Conservation (phyloP, 2,888 invertebrate species). For the Tanaodytes sp. region DNA sequence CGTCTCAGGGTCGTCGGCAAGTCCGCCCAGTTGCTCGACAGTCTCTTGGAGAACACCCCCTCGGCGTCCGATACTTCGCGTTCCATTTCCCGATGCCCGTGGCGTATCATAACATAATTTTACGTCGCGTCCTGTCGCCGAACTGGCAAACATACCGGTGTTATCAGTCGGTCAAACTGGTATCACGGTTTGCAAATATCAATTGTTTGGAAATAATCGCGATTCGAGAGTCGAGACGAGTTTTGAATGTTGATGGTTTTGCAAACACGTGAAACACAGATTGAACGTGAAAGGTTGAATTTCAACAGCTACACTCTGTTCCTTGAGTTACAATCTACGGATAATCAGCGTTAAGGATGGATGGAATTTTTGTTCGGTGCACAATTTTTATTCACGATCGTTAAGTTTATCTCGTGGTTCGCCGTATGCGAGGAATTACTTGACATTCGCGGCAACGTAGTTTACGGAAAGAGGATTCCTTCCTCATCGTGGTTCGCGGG, state of each 20-base stretch:
- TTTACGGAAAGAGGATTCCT: conserved; percentile 55
- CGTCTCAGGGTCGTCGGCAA: conserved; percentile 71
- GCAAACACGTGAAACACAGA: too few species aligned
- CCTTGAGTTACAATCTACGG: too few species aligned
- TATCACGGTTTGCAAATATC: too few species aligned
- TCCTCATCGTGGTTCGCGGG: conserved; percentile 53
- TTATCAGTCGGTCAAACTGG: too few species aligned
- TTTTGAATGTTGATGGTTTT: too few species aligned
- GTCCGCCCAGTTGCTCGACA: conserved; percentile 71
- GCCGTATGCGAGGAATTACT: conserved; percentile 42
- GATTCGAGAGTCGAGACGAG: too few species aligned
- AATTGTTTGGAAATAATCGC: too few species aligned
- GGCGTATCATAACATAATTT: conserved; percentile 28
- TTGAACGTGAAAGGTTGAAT: too few species aligned
- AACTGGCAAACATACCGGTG: too few species aligned
- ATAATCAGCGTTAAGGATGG: too few species aligned
- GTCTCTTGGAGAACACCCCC: conserved; percentile 66
- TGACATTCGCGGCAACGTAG: conserved; percentile 52
- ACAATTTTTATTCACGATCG: conserved; percentile 33
- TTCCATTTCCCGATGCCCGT: conserved; percentile 60
- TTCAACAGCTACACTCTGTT: too few species aligned
- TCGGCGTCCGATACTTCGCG: conserved; percentile 70
- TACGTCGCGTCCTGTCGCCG: conserved; percentile 13
- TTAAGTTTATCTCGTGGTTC: conserved; percentile 43
- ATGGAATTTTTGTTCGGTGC: too few species aligned